These are phyloP conservation scores for Agonum fuliginosum DNA, from an alignment of 2,888 invertebrate genomes.

Conservation along the genomic window DNA sequence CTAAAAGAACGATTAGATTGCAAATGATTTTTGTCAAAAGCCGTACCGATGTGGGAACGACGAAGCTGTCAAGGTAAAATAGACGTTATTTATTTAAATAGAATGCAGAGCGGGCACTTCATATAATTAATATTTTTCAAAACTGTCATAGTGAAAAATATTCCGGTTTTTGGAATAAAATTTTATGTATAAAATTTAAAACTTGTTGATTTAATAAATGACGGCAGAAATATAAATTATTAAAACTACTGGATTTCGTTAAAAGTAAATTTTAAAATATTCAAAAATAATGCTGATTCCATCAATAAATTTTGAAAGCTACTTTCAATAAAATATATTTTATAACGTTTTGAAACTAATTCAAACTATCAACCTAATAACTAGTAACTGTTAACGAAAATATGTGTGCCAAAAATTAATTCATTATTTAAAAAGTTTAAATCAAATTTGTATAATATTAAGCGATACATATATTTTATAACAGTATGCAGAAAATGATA, in stretches of 20 bases:
- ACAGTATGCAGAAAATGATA: no score
- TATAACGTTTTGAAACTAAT: not conserved
- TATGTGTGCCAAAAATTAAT: no score
- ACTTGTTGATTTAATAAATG: slow-evolving; percentile 23
- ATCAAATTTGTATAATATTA: no score
- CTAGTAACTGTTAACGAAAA: no score
- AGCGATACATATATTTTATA: no score
- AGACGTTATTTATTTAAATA: not conserved
- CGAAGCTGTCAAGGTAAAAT: not conserved
- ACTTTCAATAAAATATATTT: not conserved
- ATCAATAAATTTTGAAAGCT: not conserved
- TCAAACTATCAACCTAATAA: no score
- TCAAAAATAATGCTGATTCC: not conserved
- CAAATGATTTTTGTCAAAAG: not conserved
- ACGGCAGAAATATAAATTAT: slow-evolving; percentile 2
- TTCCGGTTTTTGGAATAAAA: slow-evolving; percentile 18
- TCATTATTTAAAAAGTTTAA: no score
- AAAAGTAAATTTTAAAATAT: slow-evolving; percentile 1
- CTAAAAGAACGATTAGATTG: no score
- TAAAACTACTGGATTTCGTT: not conserved
- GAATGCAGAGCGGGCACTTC: not conserved
- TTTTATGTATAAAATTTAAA: not conserved
- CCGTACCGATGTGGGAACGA: not conserved
- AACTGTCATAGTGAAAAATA: not conserved
- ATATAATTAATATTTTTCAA: not conserved